Conservation (phyloP, 53 echinoderm and acorn worm species). For the Apostichopus leukothele region DNA sequence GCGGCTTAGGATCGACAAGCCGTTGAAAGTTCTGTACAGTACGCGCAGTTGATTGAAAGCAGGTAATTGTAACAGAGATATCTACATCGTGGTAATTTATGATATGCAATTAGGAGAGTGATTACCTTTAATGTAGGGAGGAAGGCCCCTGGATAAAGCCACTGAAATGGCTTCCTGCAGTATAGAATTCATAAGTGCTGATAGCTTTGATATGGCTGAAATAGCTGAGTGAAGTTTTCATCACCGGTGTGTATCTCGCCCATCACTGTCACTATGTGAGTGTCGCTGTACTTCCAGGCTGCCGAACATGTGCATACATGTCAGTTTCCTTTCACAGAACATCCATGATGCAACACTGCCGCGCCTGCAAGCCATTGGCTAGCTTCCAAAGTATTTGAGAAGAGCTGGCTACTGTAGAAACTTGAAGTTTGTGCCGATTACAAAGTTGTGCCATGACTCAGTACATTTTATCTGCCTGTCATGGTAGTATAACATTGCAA, state of each 20-base stretch:
- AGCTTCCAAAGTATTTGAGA: neutral
- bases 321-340: too few species aligned
- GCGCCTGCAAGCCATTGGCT: too few species aligned
- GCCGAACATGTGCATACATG: neutral
- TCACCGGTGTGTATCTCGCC: too few species aligned
- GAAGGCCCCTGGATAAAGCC: constrained; percentile 16
- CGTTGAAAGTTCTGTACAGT: neutral
- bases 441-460: neutral
- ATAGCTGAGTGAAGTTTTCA: too few species aligned
- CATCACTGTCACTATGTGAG: too few species aligned
- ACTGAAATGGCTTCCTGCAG: constrained; percentile 23
- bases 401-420: neutral
- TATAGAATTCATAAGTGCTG: too few species aligned
- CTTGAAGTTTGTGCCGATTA: neutral
- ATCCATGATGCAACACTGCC: too few species aligned
- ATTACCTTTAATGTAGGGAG: neutral
- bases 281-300: neutral
- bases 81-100: constrained; percentile 29
- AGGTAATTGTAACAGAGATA: neutral
- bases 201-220: too few species aligned
- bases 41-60: constrained; percentile 8
- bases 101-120: constrained; percentile 10
- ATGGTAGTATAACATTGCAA: too few species aligned
- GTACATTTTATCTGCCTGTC: neutral
- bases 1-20: neutral